These are phyloP conservation scores for Portunus trituberculatus DNA, from an alignment of 1,140 invertebrate species.

Conservation along the genomic window DNA sequence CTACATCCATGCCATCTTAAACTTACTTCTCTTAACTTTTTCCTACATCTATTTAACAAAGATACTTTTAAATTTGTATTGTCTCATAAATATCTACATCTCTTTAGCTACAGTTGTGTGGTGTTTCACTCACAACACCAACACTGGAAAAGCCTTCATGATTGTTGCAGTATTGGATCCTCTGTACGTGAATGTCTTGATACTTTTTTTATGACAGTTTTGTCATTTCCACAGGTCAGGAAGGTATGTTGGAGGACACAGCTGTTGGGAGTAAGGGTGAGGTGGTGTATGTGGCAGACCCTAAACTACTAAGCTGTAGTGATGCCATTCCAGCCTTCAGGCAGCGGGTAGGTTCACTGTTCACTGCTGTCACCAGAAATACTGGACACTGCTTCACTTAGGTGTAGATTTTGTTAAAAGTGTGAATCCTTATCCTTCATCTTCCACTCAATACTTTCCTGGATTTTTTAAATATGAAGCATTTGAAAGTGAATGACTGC, in stretches of 20 bases:
- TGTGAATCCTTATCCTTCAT: not conserved
- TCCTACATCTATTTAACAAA: too few species aligned
- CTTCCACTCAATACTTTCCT: not conserved
- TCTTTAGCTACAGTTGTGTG: too few species aligned
- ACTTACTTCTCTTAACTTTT: too few species aligned
- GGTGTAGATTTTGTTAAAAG: not conserved
- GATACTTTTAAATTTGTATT: too few species aligned
- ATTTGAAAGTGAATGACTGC: not conserved
- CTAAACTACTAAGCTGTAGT: conserved; percentile 28
- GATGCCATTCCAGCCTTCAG: conserved; percentile 55
- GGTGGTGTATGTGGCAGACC: conserved; percentile 50
- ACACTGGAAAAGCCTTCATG: too few species aligned
- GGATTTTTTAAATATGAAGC: not conserved
- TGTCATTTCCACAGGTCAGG: too few species aligned
- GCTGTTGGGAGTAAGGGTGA: not conserved
- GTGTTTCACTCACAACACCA: too few species aligned
- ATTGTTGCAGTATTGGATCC: too few species aligned
- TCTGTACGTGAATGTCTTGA: too few species aligned
- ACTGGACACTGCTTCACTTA: not conserved
- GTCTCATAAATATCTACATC: too few species aligned
- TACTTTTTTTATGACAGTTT: too few species aligned
- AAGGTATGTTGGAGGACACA: not conserved
- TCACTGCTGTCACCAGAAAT: not conserved
- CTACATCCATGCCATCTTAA: too few species aligned
- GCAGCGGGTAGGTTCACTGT: conserved; percentile 37